Percentiles rank a stretch among this genome's conserved stretches.
Evolutionary conservation across 1,140 invertebrate species (phyloP).

Genomic region (Drosophila rufa): DNA sequence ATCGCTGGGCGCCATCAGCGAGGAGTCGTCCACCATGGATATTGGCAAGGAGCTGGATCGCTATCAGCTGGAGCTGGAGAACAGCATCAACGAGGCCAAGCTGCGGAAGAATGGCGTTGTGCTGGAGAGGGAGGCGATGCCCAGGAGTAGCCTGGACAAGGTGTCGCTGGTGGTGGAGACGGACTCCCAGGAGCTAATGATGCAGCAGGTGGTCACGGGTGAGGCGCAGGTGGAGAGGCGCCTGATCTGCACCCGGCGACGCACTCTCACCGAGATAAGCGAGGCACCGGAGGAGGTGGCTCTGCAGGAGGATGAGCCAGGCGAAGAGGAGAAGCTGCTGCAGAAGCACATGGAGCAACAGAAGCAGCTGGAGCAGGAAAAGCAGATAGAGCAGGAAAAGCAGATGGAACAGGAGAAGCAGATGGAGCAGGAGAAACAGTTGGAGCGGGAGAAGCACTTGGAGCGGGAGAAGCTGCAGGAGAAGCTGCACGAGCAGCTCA

Average conservation of each 20-base stretch:
- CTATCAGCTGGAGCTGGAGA: constrained; percentile 84
- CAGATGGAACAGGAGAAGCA: neutral
- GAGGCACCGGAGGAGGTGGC: constrained; percentile 53
- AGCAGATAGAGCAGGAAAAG: neutral
- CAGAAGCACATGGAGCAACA: constrained; percentile 8
- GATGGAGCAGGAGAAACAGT: neutral
- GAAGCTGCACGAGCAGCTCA: constrained; percentile 8
- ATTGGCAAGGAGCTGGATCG: constrained; percentile 84
- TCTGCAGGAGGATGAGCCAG: neutral
- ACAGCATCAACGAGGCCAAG: constrained; percentile 85
- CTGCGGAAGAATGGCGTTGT: constrained; percentile 58
- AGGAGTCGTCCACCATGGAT: constrained; percentile 77
- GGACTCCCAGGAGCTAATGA: constrained; percentile 14
- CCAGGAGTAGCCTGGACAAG: constrained; percentile 44
- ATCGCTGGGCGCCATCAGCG: constrained; percentile 75
- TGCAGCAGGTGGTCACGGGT: constrained; percentile 13
- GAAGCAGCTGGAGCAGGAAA: neutral
- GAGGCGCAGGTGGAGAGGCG: constrained; percentile 39
- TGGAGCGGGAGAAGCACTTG: constrained; percentile 2
- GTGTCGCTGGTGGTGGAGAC: constrained; percentile 37
- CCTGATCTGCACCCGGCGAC: constrained; percentile 44
- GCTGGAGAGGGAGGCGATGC: constrained; percentile 1
- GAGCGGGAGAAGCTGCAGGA: constrained; percentile 24
- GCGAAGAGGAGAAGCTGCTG: neutral
- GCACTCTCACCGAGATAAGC: constrained; percentile 58